phyloP scores from a whole-genome alignment of 2,888 invertebrate species.

The Sericinus montela region DNA sequence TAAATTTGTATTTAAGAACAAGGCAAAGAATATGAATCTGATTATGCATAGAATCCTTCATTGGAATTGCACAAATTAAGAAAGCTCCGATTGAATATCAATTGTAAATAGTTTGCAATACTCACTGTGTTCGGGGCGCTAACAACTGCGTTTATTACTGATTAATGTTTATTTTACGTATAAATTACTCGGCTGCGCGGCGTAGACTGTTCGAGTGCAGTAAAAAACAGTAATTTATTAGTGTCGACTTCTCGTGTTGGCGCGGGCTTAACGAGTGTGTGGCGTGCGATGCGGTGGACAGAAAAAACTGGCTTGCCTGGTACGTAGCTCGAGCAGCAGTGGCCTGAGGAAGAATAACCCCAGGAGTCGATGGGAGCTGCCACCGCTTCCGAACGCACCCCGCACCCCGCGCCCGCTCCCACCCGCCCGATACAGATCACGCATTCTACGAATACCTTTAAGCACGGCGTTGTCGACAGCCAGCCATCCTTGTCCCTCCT shows the following conservation, averaged over 20 bases:
- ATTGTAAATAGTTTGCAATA: constrained; percentile 56
- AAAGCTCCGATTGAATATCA: constrained; percentile 53
- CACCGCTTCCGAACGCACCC: constrained; percentile 76
- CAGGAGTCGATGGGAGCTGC: constrained; percentile 80
- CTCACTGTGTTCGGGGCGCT: constrained; percentile 72
- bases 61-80: constrained; percentile 34
- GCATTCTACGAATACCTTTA: constrained; percentile 78
- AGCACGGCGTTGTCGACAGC: constrained; percentile 63
- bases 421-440: constrained; percentile 75
- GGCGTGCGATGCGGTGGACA: constrained; percentile 80
- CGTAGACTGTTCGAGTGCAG: constrained; percentile 77
- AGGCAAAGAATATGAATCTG: not conserved
- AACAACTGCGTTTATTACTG: constrained; percentile 68
- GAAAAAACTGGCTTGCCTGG: constrained; percentile 81
- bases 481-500: constrained; percentile 70
- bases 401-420: constrained; percentile 63
- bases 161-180: constrained; percentile 76
- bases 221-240: constrained; percentile 80
- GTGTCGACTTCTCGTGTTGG: constrained; percentile 82
- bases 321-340: constrained; percentile 78
- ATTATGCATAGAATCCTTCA: constrained; percentile 15
- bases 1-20: constrained; percentile 14
- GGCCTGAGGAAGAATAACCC: constrained; percentile 81
- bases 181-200: constrained; percentile 73
- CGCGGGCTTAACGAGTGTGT: constrained; percentile 81